These are phyloP conservation scores for Pristionchus mayeri DNA, from an alignment of 2,888 invertebrate species.

Conservation along the genomic window DNA sequence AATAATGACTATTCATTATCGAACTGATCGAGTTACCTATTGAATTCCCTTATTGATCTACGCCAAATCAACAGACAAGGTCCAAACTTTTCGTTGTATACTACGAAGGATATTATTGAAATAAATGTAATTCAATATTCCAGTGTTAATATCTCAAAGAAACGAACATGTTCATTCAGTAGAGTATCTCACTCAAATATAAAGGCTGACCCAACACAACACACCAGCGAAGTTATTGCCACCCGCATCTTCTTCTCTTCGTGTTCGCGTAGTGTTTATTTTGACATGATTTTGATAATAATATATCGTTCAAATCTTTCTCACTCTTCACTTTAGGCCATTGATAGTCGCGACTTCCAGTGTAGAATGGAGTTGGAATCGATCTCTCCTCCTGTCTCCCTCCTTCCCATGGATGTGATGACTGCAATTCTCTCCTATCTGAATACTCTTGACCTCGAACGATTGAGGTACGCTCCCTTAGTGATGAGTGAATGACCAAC, in stretches of 20 bases:
- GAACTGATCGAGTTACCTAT: background rate
- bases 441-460: background rate
- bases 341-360: too few species aligned
- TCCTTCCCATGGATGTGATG: background rate
- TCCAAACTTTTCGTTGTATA: background rate
- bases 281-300: too few species aligned
- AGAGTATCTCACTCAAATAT: too few species aligned
- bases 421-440: background rate
- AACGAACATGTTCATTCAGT: too few species aligned
- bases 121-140: too few species aligned
- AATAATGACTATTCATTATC: background rate
- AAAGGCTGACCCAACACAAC: background rate
- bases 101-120: background rate
- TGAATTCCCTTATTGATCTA: constrained; percentile 33
- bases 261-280: too few species aligned
- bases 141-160: too few species aligned
- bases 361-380: background rate
- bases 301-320: background rate
- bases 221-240: background rate
- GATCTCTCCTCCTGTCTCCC: background rate
- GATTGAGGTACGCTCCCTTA: background rate
- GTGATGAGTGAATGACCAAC: background rate
- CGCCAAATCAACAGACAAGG: constrained; percentile 22
- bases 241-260: background rate
- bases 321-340: background rate